Evolutionary conservation across 1,140 invertebrate genomes (phyloP).

Genomic region (Pteromalus puparum): DNA sequence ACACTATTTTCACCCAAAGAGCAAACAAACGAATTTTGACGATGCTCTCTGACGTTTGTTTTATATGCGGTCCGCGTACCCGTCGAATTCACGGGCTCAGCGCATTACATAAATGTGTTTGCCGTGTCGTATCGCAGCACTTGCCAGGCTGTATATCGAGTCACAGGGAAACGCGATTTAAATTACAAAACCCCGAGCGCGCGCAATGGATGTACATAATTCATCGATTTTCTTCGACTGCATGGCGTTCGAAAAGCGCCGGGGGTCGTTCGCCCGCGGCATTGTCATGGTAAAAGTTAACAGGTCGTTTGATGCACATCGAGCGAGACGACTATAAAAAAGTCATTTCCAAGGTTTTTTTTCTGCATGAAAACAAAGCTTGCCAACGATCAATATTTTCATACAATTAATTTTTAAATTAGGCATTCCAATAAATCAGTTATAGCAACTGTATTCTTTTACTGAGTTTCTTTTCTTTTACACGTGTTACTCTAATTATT

Average conservation of each 20-base stretch:
- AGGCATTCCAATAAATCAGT: too few species aligned
- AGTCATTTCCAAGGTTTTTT: slow-evolving; percentile 8
- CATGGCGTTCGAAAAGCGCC: background rate
- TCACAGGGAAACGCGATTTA: background rate
- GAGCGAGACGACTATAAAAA: slow-evolving; percentile 3
- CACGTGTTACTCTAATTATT: too few species aligned
- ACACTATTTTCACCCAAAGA: too few species aligned
- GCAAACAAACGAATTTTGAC: too few species aligned
- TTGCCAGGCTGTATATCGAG: background rate
- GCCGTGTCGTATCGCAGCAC: background rate
- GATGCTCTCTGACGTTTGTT: background rate
- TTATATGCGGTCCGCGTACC: background rate
- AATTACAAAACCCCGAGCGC: slow-evolving; percentile 9
- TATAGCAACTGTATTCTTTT: too few species aligned
- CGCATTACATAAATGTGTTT: background rate
- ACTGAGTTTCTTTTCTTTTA: too few species aligned
- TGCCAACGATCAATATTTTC: too few species aligned
- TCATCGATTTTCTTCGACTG: background rate
- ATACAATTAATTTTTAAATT: too few species aligned
- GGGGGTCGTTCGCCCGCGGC: background rate
- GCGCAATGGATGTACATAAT: slow-evolving; percentile 9
- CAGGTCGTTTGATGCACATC: background rate
- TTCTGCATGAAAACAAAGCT: background rate
- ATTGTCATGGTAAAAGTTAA: slow-evolving; percentile 37
- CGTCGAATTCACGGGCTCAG: background rate